These are phyloP conservation scores for Pangasius larnaudii DNA, from an alignment of 2,797 vertebrate species.

Conservation along the genomic window DNA sequence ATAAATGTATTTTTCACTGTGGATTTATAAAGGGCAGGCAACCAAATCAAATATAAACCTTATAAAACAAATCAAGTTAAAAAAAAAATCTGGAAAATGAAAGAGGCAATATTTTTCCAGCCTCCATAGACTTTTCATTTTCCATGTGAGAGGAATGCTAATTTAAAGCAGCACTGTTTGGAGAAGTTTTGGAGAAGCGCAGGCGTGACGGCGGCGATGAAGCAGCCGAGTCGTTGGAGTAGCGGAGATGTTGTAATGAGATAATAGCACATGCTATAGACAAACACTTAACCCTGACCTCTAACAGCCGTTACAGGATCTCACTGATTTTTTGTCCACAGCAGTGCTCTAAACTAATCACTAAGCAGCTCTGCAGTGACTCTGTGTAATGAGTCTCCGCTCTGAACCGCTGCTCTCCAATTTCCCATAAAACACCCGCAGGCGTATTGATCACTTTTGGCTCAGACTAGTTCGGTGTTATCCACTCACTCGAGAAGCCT, in stretches of 20 bases:
- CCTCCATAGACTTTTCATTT: neutral
- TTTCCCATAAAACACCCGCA: constrained; percentile 32
- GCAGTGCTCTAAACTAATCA: constrained; percentile 31
- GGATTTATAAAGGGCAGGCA: neutral
- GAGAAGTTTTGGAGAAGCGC: no score
- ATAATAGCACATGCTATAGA: neutral
- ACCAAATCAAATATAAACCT: neutral
- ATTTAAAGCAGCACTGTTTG: neutral
- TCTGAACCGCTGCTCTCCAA: constrained; percentile 22
- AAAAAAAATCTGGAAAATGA: neutral
- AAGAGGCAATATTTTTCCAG: neutral
- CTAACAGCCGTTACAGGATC: neutral
- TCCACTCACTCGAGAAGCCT: neutral
- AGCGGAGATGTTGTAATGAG: neutral
- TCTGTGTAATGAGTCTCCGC: constrained; percentile 19
- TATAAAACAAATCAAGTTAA: neutral
- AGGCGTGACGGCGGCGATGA: neutral
- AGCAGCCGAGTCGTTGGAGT: neutral
- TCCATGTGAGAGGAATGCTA: neutral
- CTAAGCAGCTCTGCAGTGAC: constrained; percentile 12
- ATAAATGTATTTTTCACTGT: neutral
- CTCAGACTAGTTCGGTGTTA: neutral
- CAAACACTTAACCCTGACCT: constrained; percentile 9
- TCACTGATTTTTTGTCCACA: constrained; percentile 12
- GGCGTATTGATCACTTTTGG: constrained; percentile 36